These are phyloP conservation scores for Pyrrhia umbra DNA, from an alignment of 2,888 invertebrate genomes.

Conservation along the genomic window DNA sequence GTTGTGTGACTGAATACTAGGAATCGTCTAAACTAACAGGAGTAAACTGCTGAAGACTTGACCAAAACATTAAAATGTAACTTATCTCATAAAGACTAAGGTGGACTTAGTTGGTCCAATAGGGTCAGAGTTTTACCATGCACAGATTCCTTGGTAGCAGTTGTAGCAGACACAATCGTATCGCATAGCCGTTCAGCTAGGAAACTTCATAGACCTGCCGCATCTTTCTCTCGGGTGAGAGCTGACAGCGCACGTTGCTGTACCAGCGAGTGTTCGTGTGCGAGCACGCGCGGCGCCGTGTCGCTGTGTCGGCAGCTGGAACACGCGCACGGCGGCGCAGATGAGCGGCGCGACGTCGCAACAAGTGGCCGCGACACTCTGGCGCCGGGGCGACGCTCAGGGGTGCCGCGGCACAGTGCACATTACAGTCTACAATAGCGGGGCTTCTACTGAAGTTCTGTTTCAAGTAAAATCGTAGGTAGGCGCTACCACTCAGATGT, in stretches of 20 bases:
- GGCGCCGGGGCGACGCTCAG: constrained; percentile 71
- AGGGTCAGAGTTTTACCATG: neutral
- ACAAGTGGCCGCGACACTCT: constrained; percentile 80
- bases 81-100: no score
- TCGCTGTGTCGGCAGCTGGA: constrained; percentile 40
- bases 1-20: no score
- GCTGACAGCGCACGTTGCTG: neutral
- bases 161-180: neutral
- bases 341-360: constrained; percentile 67
- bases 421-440: no score
- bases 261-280: no score
- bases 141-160: neutral
- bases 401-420: constrained; percentile 26
- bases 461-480: no score
- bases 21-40: no score
- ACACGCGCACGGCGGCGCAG: constrained; percentile 29
- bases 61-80: no score
- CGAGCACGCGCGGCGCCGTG: neutral
- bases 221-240: neutral
- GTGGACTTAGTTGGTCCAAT: neutral
- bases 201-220: neutral
- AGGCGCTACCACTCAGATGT: neutral
- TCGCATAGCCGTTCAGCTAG: neutral
- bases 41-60: no score
- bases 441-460: no score